phyloP scores from a whole-genome alignment of 2,797 vertebrate genomes.

The Microchirus variegatus region DNA sequence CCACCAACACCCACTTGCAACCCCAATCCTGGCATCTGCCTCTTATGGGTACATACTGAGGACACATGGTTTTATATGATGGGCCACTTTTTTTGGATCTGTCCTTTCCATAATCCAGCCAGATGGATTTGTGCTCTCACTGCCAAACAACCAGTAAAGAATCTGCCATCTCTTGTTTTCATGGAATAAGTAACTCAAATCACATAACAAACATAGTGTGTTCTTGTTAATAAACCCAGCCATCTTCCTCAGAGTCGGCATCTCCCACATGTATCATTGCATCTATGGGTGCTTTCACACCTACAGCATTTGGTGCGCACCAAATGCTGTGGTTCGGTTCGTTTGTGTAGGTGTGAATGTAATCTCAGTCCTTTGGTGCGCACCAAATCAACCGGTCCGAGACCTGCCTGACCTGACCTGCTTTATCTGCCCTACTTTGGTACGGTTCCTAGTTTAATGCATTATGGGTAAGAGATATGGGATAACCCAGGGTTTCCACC shows the following conservation, averaged over 20 bases:
- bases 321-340: no score
- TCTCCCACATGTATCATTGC: slow-evolving; percentile 1
- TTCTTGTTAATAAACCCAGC: slow-evolving; percentile 57
- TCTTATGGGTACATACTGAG: slow-evolving; percentile 26
- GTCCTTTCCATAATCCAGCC: slow-evolving; percentile 56
- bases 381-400: no score
- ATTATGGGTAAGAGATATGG: no score
- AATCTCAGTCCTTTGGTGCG: no score
- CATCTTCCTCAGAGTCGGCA: slow-evolving; percentile 36
- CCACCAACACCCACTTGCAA: slow-evolving; percentile 41
- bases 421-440: no score
- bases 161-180: slow-evolving; percentile 22
- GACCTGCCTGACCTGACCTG: no score
- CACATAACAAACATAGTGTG: slow-evolving; percentile 34
- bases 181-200: slow-evolving; percentile 46
- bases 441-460: no score
- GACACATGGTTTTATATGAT: slow-evolving; percentile 46
- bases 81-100: slow-evolving; percentile 44
- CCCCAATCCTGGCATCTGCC: slow-evolving; percentile 43
- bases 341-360: no score
- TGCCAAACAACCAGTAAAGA: slow-evolving; percentile 54
- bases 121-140: slow-evolving; percentile 49
- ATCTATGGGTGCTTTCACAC: no score
- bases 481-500: no score
- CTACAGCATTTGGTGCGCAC: no score